phyloP scores from a whole-genome alignment of 2,797 vertebrate species.

The Megaceryle alcyon region DNA sequence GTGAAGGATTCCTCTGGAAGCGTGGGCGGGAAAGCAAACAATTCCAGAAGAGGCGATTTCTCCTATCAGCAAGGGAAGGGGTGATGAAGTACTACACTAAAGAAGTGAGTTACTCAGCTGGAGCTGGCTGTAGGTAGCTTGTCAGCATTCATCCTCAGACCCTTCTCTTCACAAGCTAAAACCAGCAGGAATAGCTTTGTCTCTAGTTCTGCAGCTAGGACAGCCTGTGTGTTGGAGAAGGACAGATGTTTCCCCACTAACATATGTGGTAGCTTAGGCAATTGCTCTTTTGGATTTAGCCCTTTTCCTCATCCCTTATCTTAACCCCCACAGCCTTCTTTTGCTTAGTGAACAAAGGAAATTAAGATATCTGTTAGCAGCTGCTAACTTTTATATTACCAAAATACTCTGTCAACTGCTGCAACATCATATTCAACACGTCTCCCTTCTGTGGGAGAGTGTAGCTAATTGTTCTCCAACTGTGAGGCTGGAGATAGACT shows the following conservation, averaged over 20 bases:
- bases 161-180: neutral
- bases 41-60: slow-evolving; percentile 88
- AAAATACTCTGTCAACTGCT: neutral
- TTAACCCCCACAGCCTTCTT: neutral
- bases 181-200: neutral
- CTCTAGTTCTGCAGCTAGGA: neutral
- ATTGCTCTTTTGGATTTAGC: neutral
- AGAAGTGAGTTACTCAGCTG: slow-evolving; percentile 83
- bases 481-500: neutral
- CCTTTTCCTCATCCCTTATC: slow-evolving; percentile 7
- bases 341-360: slow-evolving; percentile 7
- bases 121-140: neutral
- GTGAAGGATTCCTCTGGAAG: slow-evolving; percentile 91
- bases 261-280: neutral
- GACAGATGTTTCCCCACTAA: neutral
- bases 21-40: slow-evolving; percentile 85
- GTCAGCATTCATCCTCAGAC: neutral
- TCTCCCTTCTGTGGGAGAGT: neutral
- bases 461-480: neutral
- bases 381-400: neutral
- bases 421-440: neutral
- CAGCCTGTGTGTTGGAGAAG: neutral
- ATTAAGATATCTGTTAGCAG: neutral
- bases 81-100: slow-evolving; percentile 90
- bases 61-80: slow-evolving; percentile 86